phyloP scores from a whole-genome alignment of 2,113 vertebrate species.

The Raja brachyura region DNA sequence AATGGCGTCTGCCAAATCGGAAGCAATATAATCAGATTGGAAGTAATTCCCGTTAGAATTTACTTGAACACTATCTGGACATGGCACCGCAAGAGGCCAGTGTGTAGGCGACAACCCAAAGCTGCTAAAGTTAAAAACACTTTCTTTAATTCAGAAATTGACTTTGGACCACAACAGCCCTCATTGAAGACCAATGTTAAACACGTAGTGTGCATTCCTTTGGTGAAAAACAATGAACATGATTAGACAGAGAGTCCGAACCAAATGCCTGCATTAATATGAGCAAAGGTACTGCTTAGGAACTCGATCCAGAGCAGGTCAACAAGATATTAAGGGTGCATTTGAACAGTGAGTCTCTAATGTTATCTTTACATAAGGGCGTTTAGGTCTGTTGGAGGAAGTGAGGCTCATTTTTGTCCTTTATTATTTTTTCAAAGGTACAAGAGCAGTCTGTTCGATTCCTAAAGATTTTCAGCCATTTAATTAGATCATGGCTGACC shows the following conservation, averaged over 20 bases:
- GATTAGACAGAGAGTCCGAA: neutral
- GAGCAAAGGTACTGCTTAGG: neutral
- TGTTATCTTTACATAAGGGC: neutral
- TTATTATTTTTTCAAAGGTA: neutral
- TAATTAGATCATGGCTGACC: neutral
- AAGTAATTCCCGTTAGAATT: constrained; percentile 19
- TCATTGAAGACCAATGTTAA: neutral
- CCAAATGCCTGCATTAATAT: constrained; percentile 25
- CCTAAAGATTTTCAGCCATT: neutral
- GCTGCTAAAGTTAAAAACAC: constrained; percentile 19
- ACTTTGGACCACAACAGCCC: constrained; percentile 5
- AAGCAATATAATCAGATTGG: constrained; percentile 39
- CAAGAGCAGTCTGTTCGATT: neutral
- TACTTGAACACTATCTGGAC: constrained; percentile 25
- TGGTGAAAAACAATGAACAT: neutral
- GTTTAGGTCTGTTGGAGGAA: neutral
- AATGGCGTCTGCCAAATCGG: constrained; percentile 32
- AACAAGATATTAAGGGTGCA: neutral
- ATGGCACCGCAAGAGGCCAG: constrained; percentile 14
- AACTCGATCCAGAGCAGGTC: neutral
- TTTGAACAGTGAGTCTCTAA: neutral
- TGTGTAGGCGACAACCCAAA: neutral
- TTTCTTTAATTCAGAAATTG: constrained; percentile 23
- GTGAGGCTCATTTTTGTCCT: neutral
- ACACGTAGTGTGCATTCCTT: neutral